phyloP scores from a whole-genome alignment of 2,797 vertebrate genomes.

The Brotogeris chrysoptera region DNA sequence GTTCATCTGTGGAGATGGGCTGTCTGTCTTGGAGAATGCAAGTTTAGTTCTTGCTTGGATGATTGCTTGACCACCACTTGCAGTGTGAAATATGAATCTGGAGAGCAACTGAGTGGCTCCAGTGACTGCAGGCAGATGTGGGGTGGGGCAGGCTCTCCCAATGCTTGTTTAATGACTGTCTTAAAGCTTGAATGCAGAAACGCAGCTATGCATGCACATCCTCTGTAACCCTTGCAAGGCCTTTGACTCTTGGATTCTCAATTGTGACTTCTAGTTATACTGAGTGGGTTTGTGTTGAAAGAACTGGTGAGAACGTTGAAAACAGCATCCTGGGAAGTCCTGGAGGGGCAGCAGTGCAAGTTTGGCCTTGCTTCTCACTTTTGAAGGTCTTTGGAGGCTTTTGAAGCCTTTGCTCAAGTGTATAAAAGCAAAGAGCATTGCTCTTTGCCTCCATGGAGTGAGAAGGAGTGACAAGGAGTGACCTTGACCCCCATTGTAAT shows the following conservation, averaged over 20 bases:
- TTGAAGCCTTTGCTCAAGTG: background rate
- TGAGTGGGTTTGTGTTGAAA: background rate
- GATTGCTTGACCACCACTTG: background rate
- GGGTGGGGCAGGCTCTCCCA: background rate
- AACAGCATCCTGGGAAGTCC: background rate
- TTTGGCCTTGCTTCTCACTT: background rate
- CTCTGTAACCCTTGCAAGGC: background rate
- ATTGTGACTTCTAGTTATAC: background rate
- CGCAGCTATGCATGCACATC: background rate
- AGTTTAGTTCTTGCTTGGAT: background rate
- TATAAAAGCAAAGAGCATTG: background rate
- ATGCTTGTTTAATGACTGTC: background rate
- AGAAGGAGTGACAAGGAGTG: background rate
- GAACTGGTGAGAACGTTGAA: background rate
- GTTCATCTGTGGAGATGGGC: background rate
- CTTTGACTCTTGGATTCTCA: background rate
- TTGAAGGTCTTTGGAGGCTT: background rate
- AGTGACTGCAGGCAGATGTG: background rate
- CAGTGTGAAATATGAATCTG: background rate
- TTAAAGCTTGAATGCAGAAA: background rate
- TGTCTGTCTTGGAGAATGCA: slow-evolving; percentile 18
- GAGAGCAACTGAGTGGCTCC: background rate
- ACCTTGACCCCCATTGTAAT: too few species aligned
- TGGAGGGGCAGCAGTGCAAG: background rate
- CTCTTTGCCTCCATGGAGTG: fast-evolving